Evolutionary conservation across 2,888 invertebrate genomes (phyloP).

Genomic region (Drosophila imparisetae): DNA sequence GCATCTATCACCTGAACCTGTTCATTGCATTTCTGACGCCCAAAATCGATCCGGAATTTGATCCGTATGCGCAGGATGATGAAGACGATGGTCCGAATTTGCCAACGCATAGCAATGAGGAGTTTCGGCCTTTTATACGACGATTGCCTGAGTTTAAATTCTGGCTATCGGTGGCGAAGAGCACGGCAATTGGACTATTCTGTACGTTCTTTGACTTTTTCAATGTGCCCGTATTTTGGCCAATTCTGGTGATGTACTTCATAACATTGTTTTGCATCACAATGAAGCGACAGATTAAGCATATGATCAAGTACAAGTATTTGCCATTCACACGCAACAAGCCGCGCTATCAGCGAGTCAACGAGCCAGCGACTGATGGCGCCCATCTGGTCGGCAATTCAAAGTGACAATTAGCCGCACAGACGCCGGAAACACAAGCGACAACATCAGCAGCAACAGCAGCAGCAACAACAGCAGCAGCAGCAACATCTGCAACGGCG

Average conservation of each 20-base stretch:
- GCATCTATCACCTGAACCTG: conserved; percentile 99
- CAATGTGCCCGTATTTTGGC: conserved; percentile 99
- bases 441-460: conserved; percentile 53
- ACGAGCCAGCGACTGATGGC: conserved; percentile 69
- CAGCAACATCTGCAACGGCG: conserved; percentile 24
- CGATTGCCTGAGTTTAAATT: conserved; percentile 99
- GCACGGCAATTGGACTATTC: conserved; percentile 93
- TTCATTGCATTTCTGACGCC: conserved; percentile 99
- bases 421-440: conserved; percentile 81
- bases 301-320: conserved; percentile 99
- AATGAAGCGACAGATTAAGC: conserved; percentile 99
- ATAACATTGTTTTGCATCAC: conserved; percentile 99
- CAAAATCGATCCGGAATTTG: conserved; percentile 99
- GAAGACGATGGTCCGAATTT: conserved; percentile 92
- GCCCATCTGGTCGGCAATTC: conserved; percentile 51
- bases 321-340: conserved; percentile 99
- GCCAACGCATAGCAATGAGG: conserved; percentile 97
- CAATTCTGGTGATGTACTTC: conserved; percentile 99
- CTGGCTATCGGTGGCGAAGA: conserved; percentile 98
- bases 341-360: conserved; percentile 93
- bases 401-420: conserved; percentile 86
- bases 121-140: conserved; percentile 98
- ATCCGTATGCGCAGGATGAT: conserved; percentile 91
- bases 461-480: conserved; percentile 54
- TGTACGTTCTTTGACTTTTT: conserved; percentile 99